Evolutionary conservation across 2,888 invertebrate species (phyloP).

Genomic region (Thymelicus sylvestris): DNA sequence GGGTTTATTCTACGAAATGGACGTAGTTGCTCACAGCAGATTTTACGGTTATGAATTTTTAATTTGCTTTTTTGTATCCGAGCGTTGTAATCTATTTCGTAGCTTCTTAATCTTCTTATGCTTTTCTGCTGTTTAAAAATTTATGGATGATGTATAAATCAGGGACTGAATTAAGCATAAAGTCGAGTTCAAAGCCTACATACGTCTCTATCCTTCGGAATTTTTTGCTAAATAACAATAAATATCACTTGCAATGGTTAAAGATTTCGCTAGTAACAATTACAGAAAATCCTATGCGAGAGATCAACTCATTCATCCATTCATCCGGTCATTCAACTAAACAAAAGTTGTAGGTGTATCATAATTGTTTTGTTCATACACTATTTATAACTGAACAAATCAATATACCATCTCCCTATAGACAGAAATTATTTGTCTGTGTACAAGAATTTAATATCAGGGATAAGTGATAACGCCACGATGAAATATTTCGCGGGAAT

Average conservation of each 20-base stretch:
- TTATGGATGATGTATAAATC: no score
- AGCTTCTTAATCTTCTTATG: no score
- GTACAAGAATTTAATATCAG: slow-evolving; percentile 20
- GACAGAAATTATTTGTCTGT: slow-evolving; percentile 7
- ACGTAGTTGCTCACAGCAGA: slow-evolving; percentile 12
- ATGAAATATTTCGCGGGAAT: slow-evolving; percentile 12
- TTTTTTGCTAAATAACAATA: no score
- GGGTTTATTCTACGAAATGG: slow-evolving; percentile 22
- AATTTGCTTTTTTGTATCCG: slow-evolving; percentile 22
- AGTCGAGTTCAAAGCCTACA: no score
- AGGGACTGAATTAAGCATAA: neutral
- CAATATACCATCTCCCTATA: slow-evolving; percentile 2
- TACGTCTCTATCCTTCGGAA: no score
- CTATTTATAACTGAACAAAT: neutral
- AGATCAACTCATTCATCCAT: no score
- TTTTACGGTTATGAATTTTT: slow-evolving; percentile 27
- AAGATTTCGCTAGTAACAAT: no score
- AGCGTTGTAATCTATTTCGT: no score
- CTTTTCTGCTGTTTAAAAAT: no score
- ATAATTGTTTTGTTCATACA: neutral
- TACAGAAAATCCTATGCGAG: no score
- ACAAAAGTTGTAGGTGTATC: neutral
- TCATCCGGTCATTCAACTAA: no score
- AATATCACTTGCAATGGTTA: no score
- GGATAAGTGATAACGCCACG: slow-evolving; percentile 12